These are phyloP conservation scores for Telmatochromis sp. DNA, from an alignment of 2,113 vertebrate genomes.

Conservation along the genomic window DNA sequence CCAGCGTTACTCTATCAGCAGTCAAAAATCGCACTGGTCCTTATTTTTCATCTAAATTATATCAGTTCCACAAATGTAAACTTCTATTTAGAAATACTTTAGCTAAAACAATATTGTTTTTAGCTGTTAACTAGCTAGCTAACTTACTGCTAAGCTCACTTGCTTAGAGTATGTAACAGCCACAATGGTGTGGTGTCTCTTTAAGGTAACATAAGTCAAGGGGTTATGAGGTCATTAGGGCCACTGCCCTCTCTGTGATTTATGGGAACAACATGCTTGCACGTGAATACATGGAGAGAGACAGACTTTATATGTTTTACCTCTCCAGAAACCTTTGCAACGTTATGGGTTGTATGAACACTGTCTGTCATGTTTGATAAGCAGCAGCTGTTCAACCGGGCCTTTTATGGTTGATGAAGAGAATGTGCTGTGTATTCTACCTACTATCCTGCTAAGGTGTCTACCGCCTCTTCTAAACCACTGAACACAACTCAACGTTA, in stretches of 20 bases:
- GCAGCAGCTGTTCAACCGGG: background rate
- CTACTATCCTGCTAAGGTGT: background rate
- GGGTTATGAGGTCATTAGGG: background rate
- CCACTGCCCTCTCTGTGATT: background rate
- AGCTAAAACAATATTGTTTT: background rate
- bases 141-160: background rate
- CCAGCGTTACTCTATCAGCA: background rate
- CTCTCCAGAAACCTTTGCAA: background rate
- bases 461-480: background rate
- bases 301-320: background rate
- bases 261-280: background rate
- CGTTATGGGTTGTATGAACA: background rate
- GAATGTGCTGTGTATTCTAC: background rate
- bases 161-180: background rate
- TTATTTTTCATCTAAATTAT: background rate
- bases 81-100: background rate
- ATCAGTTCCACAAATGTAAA: background rate
- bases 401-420: background rate
- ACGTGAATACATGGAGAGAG: background rate
- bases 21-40: background rate
- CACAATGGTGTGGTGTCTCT: background rate
- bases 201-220: background rate
- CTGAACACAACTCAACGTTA: background rate
- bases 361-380: background rate
- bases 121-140: background rate